Percentiles rank a stretch among this genome's conserved stretches.
Evolutionary conservation across 2,113 vertebrate species (phyloP).

Genomic region (Brachirus orientalis): DNA sequence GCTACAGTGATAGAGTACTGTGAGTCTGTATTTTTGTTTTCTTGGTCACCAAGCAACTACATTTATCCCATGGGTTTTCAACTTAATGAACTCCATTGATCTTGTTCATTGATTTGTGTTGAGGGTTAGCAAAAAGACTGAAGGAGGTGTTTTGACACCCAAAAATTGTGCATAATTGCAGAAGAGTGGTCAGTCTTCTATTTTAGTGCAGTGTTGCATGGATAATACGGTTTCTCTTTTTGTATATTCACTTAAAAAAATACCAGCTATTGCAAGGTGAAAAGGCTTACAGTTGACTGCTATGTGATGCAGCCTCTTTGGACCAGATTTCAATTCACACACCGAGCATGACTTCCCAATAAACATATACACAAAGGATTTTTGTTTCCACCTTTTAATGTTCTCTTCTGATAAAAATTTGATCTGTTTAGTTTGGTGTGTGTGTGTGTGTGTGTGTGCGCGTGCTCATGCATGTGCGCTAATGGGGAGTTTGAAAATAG

Average conservation of each 20-base stretch:
- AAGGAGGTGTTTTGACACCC: conserved; percentile 69
- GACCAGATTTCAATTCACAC: neutral
- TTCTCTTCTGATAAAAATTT: too few species aligned
- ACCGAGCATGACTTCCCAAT: neutral
- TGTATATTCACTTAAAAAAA: neutral
- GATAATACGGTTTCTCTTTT: conserved; percentile 1
- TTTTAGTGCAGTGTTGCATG: neutral
- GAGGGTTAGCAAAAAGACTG: conserved; percentile 64
- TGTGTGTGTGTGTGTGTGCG: too few species aligned
- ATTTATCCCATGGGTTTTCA: conserved; percentile 70
- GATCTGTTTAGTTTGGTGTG: too few species aligned
- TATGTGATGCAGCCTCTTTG: neutral
- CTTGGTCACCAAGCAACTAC: conserved; percentile 62
- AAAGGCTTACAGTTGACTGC: neutral
- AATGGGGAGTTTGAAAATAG: too few species aligned
- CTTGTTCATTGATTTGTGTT: conserved; percentile 69
- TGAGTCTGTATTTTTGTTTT: conserved; percentile 65
- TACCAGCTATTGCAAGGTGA: too few species aligned
- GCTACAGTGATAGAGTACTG: conserved; percentile 60
- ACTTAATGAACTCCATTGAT: conserved; percentile 77
- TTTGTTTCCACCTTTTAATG: neutral
- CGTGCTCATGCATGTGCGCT: too few species aligned
- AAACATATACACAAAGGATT: neutral
- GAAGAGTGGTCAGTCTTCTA: conserved; percentile 16
- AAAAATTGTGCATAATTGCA: conserved; percentile 60